A percentile compares a stretch with the other conserved stretches of the same genome.
These are phyloP conservation scores for Craseonycteris thonglongyai DNA, from an alignment of 2,113 vertebrate genomes.

Conservation along the genomic window DNA sequence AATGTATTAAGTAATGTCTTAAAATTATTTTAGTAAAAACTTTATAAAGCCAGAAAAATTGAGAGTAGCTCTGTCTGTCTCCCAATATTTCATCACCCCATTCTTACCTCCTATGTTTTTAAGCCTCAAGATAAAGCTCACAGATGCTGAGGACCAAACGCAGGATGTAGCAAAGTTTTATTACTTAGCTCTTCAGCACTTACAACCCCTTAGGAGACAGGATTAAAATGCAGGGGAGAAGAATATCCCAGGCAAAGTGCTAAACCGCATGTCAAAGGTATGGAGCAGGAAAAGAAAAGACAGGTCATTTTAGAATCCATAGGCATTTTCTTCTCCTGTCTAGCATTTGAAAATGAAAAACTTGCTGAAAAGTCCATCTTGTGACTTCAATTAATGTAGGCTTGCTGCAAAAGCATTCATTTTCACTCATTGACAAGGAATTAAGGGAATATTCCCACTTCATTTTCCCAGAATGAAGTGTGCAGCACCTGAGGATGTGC, in stretches of 20 bases:
- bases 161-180: not conserved
- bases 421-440: not conserved
- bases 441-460: not conserved
- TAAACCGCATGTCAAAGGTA: not conserved
- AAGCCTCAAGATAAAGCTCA: not conserved
- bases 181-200: not conserved
- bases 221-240: not conserved
- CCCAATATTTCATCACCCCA: not conserved
- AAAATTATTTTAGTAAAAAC: not conserved
- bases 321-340: not conserved
- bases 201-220: not conserved
- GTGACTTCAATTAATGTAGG: not conserved
- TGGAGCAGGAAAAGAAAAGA: not conserved
- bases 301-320: not conserved
- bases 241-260: not conserved
- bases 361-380: not conserved
- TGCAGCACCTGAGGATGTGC: not conserved
- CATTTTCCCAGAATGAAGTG: not conserved
- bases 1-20: not conserved
- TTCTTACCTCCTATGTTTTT: not conserved
- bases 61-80: not conserved
- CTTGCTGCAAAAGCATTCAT: not conserved
- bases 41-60: not conserved
- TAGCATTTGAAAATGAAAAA: not conserved
- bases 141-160: not conserved